A percentile compares a stretch with the other conserved stretches of the same genome.
Evolutionary conservation across 2,797 vertebrate species (phyloP).

Genomic region (Uromys caudimaculatus): DNA sequence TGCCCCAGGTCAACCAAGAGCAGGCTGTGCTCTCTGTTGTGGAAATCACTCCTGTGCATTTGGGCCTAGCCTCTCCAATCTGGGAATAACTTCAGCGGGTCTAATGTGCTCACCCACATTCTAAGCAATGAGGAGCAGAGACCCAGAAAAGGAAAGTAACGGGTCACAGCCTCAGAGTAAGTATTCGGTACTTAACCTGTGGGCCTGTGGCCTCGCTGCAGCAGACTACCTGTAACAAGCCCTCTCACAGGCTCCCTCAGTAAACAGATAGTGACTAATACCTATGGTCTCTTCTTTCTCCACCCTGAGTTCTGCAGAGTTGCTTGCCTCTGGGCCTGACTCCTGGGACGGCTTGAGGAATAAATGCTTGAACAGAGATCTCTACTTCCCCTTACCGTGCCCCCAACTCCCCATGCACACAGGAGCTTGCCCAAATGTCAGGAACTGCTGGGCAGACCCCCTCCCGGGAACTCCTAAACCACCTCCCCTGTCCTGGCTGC

Average conservation of each 20-base stretch:
- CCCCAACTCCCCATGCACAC: not conserved
- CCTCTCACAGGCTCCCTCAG: slow-evolving; percentile 17
- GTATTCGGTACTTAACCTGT: not conserved
- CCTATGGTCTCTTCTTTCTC: slow-evolving; percentile 56
- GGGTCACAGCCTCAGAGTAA: not conserved
- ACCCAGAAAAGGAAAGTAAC: not conserved
- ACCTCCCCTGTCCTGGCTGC: slow-evolving; percentile 65
- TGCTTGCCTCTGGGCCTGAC: not conserved
- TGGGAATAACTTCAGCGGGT: not conserved
- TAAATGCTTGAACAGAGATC: not conserved
- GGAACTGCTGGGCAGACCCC: slow-evolving; percentile 33
- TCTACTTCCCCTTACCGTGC: not conserved
- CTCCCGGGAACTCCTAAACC: slow-evolving; percentile 67
- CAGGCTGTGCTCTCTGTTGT: not conserved
- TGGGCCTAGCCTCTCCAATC: no score
- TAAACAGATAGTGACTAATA: slow-evolving; percentile 10
- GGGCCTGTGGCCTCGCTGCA: not conserved
- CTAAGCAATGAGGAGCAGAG: slow-evolving; percentile 8
- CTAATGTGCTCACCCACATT: not conserved
- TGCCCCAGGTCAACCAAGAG: not conserved
- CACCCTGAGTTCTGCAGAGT: slow-evolving; percentile 10
- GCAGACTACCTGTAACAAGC: not conserved
- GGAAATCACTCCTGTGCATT: not conserved
- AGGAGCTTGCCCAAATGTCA: slow-evolving; percentile 64
- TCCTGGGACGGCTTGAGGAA: slow-evolving; percentile 37